Conservation (phyloP, 2,113 vertebrate species). For the Pampusana beccarii region DNA sequence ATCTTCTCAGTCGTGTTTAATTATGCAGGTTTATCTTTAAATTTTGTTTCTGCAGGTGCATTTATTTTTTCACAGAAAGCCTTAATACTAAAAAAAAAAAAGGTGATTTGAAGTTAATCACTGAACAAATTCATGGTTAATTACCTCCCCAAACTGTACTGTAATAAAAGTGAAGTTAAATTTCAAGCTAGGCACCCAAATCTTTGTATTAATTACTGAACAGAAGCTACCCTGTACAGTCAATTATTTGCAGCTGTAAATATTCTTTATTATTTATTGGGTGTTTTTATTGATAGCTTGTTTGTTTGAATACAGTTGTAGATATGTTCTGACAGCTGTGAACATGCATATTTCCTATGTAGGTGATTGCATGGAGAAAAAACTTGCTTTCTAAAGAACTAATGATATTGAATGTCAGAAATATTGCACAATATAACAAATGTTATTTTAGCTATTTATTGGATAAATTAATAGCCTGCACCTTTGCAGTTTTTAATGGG, state of each 20-base stretch:
- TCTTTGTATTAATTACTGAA: constrained; percentile 35
- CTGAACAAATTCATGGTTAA: constrained; percentile 22
- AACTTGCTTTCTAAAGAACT: constrained; percentile 43
- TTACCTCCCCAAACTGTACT: constrained; percentile 2
- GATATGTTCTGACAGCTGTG: constrained; percentile 19
- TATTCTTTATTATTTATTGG: constrained; percentile 19
- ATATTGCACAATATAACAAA: constrained; percentile 5
- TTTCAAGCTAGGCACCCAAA: constrained; percentile 25
- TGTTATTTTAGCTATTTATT: constrained; percentile 45
- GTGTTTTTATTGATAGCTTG: constrained; percentile 29
- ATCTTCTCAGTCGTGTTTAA: no score
- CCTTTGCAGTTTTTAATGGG: not conserved
- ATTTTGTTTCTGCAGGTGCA: no score
- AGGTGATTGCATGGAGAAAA: constrained; percentile 36
- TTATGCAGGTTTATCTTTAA: no score
- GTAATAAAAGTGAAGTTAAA: constrained; percentile 46
- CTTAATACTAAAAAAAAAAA: not conserved
- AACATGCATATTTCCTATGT: not conserved
- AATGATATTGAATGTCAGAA: not conserved
- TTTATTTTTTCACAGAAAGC: no score
- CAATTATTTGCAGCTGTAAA: constrained; percentile 42
- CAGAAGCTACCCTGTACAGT: constrained; percentile 21
- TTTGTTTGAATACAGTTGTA: not conserved
- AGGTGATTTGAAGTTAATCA: not conserved
- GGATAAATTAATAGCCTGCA: not conserved